These are phyloP conservation scores for Ctenodactylus gundi DNA, from an alignment of 2,113 vertebrate species.

Conservation along the genomic window DNA sequence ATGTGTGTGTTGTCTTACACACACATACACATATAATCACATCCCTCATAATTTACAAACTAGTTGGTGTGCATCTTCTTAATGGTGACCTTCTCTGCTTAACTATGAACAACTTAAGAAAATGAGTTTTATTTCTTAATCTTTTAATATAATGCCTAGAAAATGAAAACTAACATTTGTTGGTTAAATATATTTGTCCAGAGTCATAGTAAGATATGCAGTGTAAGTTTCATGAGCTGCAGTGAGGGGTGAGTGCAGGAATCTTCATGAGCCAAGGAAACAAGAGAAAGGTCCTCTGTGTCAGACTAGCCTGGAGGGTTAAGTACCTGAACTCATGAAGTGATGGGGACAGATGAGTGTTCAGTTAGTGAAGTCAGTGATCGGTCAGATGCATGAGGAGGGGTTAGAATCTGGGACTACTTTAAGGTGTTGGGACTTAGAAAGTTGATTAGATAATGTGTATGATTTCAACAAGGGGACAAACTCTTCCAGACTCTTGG, in stretches of 20 bases:
- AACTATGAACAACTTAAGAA: not conserved
- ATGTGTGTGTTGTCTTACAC: too few species aligned
- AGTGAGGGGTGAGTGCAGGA: not conserved
- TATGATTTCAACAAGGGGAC: not conserved
- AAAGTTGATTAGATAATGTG: not conserved
- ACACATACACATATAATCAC: not conserved
- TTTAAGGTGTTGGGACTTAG: slow-evolving; percentile 5
- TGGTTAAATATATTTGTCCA: slow-evolving; percentile 5
- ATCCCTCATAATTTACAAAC: not conserved
- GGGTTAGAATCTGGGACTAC: not conserved
- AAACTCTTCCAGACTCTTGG: not conserved
- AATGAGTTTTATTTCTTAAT: not conserved
- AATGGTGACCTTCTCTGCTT: not conserved
- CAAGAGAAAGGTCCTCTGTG: not conserved
- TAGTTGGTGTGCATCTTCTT: not conserved
- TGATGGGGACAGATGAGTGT: not conserved
- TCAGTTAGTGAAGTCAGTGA: not conserved
- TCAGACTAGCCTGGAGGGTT: not conserved
- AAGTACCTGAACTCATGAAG: not conserved
- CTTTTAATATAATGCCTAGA: not conserved
- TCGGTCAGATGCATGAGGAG: not conserved
- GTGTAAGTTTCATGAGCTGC: not conserved
- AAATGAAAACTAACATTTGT: not conserved
- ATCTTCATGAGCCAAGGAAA: not conserved
- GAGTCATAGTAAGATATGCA: not conserved